These are phyloP conservation scores for Australoheros scitulus DNA, from an alignment of 2,113 vertebrate genomes.

Conservation along the genomic window DNA sequence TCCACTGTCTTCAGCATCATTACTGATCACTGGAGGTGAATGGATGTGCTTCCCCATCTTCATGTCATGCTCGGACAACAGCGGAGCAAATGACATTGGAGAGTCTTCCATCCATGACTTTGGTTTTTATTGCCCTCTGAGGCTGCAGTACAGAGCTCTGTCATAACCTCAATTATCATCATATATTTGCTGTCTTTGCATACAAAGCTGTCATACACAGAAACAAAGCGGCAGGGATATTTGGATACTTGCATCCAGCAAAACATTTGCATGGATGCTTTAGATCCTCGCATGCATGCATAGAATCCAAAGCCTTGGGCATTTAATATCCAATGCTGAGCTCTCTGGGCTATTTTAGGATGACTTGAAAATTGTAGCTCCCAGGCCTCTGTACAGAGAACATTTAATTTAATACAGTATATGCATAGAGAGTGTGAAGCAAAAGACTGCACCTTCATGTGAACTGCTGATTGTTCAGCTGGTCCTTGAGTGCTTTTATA, in stretches of 20 bases:
- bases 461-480: neutral
- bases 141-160: neutral
- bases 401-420: slow-evolving; percentile 11
- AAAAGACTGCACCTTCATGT: neutral
- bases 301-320: neutral
- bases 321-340: slow-evolving; percentile 12
- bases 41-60: neutral
- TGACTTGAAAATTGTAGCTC: slow-evolving; percentile 38
- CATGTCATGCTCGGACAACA: neutral
- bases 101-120: neutral
- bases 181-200: neutral
- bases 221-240: slow-evolving; percentile 29
- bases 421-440: neutral
- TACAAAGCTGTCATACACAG: neutral
- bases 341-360: slow-evolving; percentile 55
- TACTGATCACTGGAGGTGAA: neutral
- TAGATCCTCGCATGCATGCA: neutral
- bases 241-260: neutral
- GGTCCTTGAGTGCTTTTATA: neutral
- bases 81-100: neutral
- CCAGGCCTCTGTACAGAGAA: slow-evolving; percentile 19
- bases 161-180: neutral
- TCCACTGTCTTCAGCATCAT: neutral
- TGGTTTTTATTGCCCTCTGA: neutral
- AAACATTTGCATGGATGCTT: neutral